Conservation (phyloP, 1,140 invertebrate genomes). For the Dinoponera quadriceps region DNA sequence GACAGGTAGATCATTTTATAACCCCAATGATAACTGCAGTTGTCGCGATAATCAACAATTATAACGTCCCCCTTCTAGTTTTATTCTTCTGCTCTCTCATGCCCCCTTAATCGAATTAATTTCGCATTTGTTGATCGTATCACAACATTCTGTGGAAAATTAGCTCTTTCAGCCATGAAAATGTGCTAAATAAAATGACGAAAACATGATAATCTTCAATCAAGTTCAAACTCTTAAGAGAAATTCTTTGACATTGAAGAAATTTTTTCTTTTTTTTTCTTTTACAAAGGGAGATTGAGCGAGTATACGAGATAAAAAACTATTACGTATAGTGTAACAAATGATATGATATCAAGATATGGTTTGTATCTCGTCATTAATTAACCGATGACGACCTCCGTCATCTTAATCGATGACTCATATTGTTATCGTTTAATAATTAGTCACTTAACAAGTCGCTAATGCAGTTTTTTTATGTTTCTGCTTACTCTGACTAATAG, state of each 20-base stretch:
- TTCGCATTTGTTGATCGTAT: slow-evolving; percentile 19
- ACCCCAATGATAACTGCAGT: slow-evolving; percentile 22
- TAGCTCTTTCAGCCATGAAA: neutral
- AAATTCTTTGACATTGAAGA: slow-evolving; percentile 14
- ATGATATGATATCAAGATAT: slow-evolving; percentile 59
- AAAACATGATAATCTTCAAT: slow-evolving; percentile 2
- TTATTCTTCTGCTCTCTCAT: neutral
- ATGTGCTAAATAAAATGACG: neutral
- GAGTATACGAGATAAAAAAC: slow-evolving; percentile 51
- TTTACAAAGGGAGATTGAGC: slow-evolving; percentile 12
- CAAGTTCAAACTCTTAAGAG: slow-evolving; percentile 7
- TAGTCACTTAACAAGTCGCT: slow-evolving; percentile 48
- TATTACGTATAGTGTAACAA: slow-evolving; percentile 39
- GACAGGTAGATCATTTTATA: slow-evolving; percentile 55
- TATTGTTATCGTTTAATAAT: slow-evolving; percentile 42
- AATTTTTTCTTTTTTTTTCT: neutral
- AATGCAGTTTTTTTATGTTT: slow-evolving; percentile 45
- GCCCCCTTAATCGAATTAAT: neutral
- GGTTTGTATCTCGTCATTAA: slow-evolving; percentile 38
- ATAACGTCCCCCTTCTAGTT: neutral
- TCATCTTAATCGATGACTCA: slow-evolving; percentile 44
- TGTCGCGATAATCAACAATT: slow-evolving; percentile 15
- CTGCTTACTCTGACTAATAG: slow-evolving; percentile 41
- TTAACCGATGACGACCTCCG: slow-evolving; percentile 20
- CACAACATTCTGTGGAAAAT: slow-evolving; percentile 19